A percentile compares a stretch with the other conserved stretches of the same genome.
These are phyloP conservation scores for Dasypolia templi DNA, from an alignment of 2,888 invertebrate species.

Conservation along the genomic window DNA sequence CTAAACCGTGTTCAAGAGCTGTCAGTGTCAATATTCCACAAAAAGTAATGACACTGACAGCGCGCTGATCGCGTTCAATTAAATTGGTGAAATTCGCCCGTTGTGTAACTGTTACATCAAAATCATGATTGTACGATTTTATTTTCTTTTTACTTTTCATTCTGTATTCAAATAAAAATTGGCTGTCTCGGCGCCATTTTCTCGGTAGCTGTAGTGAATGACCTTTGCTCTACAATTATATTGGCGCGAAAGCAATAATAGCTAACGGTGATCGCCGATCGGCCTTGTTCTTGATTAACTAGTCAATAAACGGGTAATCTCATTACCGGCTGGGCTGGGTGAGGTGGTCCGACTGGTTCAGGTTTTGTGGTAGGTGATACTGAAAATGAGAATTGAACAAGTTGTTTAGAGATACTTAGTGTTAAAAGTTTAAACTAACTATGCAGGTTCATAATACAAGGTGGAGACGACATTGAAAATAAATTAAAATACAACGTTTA, in stretches of 20 bases:
- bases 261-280: constrained; percentile 52
- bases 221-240: constrained; percentile 61
- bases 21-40: no score
- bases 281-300: constrained; percentile 50
- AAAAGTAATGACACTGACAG: no score
- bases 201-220: constrained; percentile 34
- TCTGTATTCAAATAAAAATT: neutral
- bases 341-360: neutral
- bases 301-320: constrained; percentile 38
- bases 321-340: neutral
- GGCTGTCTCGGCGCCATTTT: constrained; percentile 23
- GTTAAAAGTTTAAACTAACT: neutral
- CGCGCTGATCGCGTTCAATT: no score
- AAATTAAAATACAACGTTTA: no score
- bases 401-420: neutral
- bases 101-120: neutral
- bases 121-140: neutral
- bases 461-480: neutral
- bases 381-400: neutral
- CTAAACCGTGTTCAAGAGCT: no score
- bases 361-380: neutral
- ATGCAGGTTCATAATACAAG: neutral
- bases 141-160: neutral
- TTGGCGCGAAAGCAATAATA: constrained; percentile 55
- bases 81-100: no score